Conservation (phyloP, 2,888 invertebrate species). For the Harpalus rufipes region DNA sequence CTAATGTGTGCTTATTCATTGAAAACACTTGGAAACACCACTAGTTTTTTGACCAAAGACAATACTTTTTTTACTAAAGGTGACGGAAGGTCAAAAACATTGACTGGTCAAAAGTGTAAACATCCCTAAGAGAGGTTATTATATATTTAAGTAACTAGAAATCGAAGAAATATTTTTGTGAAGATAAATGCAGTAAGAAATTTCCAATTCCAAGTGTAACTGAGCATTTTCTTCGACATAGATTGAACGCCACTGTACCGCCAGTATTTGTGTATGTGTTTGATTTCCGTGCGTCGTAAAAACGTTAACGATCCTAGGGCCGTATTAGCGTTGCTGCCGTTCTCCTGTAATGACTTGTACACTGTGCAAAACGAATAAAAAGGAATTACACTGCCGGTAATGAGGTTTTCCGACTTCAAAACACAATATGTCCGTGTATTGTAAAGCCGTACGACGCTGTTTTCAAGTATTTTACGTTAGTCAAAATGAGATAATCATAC, state of each 20-base stretch:
- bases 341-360: slow-evolving; percentile 62
- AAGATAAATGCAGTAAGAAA: no score
- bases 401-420: slow-evolving; percentile 65
- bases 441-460: slow-evolving; percentile 23
- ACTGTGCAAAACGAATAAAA: slow-evolving; percentile 59
- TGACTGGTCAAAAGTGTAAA: no score
- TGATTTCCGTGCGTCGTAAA: slow-evolving; percentile 55
- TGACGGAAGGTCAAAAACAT: no score
- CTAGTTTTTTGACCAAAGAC: no score
- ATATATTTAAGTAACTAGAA: no score
- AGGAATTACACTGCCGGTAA: slow-evolving; percentile 61
- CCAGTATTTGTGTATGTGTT: slow-evolving; percentile 48
- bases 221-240: background rate
- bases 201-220: no score
- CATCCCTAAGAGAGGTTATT: no score
- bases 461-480: slow-evolving; percentile 2
- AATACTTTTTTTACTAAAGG: no score
- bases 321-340: slow-evolving; percentile 53
- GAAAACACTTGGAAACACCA: no score
- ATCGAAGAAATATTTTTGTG: no score
- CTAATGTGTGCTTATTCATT: no score
- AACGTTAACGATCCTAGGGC: slow-evolving; percentile 57
- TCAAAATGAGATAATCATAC: slow-evolving; percentile 6
- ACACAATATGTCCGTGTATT: slow-evolving; percentile 60
- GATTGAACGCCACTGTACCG: background rate